A percentile compares a stretch with the other conserved stretches of the same genome.
Conservation (phyloP, 2,797 vertebrate genomes). For the Acanthurus tractus region DNA sequence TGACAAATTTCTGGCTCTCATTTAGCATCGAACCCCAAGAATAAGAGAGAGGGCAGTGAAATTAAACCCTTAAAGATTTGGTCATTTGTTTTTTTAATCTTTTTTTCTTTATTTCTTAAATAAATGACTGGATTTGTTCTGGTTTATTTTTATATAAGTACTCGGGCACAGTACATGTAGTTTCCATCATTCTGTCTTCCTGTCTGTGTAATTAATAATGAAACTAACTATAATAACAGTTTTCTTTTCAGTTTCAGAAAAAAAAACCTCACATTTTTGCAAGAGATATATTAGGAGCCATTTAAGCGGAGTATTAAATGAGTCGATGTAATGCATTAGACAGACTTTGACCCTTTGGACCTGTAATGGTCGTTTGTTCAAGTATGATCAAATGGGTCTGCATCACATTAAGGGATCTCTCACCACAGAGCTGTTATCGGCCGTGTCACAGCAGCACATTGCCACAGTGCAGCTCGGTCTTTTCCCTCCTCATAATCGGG, state of each 20-base stretch:
- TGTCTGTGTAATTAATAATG: background rate
- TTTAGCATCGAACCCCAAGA: background rate
- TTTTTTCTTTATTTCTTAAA: too few species aligned
- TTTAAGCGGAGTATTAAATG: background rate
- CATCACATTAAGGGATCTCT: slow-evolving; percentile 52
- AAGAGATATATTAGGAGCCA: background rate
- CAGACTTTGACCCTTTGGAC: slow-evolving; percentile 14
- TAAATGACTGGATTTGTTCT: too few species aligned
- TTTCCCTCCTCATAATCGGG: slow-evolving; percentile 65
- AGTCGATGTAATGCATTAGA: slow-evolving; percentile 6
- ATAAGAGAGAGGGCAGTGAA: too few species aligned
- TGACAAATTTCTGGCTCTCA: too few species aligned
- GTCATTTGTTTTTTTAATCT: too few species aligned
- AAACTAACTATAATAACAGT: background rate
- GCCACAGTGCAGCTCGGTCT: slow-evolving; percentile 46
- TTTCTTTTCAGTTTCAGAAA: background rate
- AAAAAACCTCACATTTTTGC: background rate
- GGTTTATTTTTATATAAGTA: too few species aligned
- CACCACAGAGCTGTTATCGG: slow-evolving; percentile 33
- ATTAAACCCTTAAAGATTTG: too few species aligned
- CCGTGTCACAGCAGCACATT: slow-evolving; percentile 46
- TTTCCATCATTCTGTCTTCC: background rate
- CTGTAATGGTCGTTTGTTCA: slow-evolving; percentile 26
- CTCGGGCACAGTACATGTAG: too few species aligned
- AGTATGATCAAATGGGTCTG: slow-evolving; percentile 23